Evolutionary conservation across 1,140 invertebrate genomes (phyloP).

Genomic region (Melipona quadrifasciata): DNA sequence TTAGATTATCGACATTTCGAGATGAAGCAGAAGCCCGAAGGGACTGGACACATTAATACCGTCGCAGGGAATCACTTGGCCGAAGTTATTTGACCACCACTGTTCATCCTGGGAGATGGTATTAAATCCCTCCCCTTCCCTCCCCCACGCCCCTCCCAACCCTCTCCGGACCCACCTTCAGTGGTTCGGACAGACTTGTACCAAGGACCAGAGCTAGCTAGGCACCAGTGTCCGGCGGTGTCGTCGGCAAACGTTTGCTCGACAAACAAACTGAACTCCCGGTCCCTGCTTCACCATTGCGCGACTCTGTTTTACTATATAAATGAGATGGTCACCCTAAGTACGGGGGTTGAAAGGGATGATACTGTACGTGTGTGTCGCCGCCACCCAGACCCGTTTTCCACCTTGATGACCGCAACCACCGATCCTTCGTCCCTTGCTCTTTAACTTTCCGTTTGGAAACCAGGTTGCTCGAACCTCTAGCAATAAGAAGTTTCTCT

Average conservation of each 20-base stretch:
- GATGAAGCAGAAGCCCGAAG: conserved; percentile 68
- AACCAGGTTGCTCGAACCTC: neutral
- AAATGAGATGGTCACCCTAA: conserved; percentile 76
- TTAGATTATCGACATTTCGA: conserved; percentile 66
- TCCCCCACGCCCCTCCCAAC: conserved; percentile 33
- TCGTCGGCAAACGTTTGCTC: conserved; percentile 82
- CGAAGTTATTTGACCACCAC: conserved; percentile 81
- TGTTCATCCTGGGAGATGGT: conserved; percentile 80
- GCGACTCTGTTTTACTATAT: conserved; percentile 74
- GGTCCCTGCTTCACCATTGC: conserved; percentile 69
- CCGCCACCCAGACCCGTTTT: conserved; percentile 52
- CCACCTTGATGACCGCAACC: conserved; percentile 61
- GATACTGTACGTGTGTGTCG: conserved; percentile 68
- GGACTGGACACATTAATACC: conserved; percentile 77
- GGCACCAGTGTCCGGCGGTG: conserved; percentile 81
- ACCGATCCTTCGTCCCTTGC: conserved; percentile 62
- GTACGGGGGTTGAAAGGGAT: conserved; percentile 70
- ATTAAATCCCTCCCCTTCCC: conserved; percentile 76
- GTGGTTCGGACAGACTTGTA: conserved; percentile 79
- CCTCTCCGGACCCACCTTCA: conserved; percentile 57
- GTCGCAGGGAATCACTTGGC: conserved; percentile 77
- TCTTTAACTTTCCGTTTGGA: conserved; percentile 21
- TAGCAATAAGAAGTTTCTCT: conserved; percentile 52
- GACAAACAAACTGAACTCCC: conserved; percentile 80
- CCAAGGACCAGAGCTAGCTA: conserved; percentile 75